These are phyloP conservation scores for Macrochelys suwanniensis DNA, from an alignment of 2,797 vertebrate genomes.

Conservation along the genomic window DNA sequence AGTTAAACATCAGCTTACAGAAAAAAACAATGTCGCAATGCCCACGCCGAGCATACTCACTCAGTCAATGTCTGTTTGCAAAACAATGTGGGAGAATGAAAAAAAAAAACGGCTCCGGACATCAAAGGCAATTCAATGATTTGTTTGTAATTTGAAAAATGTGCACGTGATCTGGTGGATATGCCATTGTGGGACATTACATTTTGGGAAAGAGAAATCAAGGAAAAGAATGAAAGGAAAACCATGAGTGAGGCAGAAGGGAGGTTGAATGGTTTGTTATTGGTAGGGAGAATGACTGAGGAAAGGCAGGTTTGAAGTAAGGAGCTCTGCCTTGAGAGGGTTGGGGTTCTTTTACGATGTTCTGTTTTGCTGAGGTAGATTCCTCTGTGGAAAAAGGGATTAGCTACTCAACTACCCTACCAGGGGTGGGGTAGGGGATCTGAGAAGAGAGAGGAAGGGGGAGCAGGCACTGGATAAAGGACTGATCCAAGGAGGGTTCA, in stretches of 20 bases:
- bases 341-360: neutral
- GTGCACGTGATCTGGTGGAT: neutral
- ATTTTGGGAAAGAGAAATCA: neutral
- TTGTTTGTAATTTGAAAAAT: neutral
- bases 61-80: neutral
- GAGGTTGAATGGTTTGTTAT: neutral
- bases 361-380: neutral
- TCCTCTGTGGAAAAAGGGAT: neutral
- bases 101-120: neutral
- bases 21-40: neutral
- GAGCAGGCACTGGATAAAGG: neutral
- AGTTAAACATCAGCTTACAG: neutral
- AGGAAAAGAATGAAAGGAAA: neutral
- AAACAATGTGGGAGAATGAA: neutral
- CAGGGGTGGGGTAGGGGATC: neutral
- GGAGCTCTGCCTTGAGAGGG: neutral
- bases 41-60: neutral
- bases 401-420: neutral
- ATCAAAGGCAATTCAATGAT: neutral
- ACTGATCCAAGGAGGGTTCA: neutral
- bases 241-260: neutral
- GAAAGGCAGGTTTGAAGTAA: neutral
- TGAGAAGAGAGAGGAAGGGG: neutral
- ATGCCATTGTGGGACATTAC: neutral
- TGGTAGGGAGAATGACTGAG: neutral